These are phyloP conservation scores for Tinea trinotella DNA, from an alignment of 2,888 invertebrate genomes.

Conservation along the genomic window DNA sequence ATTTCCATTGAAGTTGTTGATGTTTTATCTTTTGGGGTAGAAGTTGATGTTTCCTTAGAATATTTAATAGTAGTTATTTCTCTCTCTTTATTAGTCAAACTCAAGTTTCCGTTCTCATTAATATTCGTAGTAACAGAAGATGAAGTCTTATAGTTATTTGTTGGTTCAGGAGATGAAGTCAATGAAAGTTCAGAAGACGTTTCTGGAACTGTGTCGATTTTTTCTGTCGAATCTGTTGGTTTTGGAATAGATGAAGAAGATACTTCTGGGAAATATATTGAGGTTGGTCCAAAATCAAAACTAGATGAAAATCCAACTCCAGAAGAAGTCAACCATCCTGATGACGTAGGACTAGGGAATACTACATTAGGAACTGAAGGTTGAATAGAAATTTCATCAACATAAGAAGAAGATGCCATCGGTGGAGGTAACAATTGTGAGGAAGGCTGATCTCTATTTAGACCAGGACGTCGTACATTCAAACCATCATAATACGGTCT, in stretches of 20 bases:
- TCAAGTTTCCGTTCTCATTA: neutral
- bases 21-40: neutral
- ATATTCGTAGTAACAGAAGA: neutral
- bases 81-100: neutral
- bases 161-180: neutral
- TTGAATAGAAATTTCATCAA: conserved; percentile 31
- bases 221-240: conserved; percentile 14
- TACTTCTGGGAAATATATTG: conserved; percentile 42
- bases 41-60: neutral
- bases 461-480: conserved; percentile 48
- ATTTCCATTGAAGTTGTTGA: too few species aligned
- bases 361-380: conserved; percentile 40
- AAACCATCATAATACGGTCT: conserved; percentile 51
- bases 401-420: conserved; percentile 37
- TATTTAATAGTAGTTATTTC: neutral
- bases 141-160: neutral
- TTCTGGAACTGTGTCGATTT: neutral
- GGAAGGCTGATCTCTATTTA: conserved; percentile 51
- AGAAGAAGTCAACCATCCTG: conserved; percentile 61
- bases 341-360: conserved; percentile 57
- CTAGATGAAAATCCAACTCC: conserved; percentile 55
- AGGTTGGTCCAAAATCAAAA: conserved; percentile 50
- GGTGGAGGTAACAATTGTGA: conserved; percentile 55
- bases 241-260: neutral
- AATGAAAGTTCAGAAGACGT: neutral